Conservation (phyloP, 2,113 vertebrate genomes). For the Neogobius melanostomus region DNA sequence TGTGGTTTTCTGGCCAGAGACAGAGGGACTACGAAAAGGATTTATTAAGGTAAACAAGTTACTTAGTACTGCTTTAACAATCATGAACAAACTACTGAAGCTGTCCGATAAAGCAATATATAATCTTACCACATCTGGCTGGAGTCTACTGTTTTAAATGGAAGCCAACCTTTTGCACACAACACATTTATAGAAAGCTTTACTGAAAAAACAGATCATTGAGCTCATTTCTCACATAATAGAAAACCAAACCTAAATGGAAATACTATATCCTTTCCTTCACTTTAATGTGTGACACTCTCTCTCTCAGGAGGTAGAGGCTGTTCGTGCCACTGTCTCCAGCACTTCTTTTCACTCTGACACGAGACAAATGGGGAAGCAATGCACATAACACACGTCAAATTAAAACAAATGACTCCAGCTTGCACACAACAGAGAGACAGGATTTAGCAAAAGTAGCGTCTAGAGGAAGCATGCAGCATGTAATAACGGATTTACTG, state of each 20-base stretch:
- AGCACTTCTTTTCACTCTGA: neutral
- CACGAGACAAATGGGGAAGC: neutral
- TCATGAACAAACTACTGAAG: no score
- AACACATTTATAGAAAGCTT: no score
- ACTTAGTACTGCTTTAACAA: no score
- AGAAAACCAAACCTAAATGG: neutral
- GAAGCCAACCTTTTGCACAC: no score
- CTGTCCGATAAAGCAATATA: no score
- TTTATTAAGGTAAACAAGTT: no score
- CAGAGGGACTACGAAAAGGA: no score
- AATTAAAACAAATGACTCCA: neutral
- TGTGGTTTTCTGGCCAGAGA: no score
- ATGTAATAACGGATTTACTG: neutral
- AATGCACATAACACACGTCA: neutral
- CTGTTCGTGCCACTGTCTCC: neutral
- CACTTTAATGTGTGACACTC: neutral
- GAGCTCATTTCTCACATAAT: neutral
- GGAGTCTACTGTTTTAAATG: no score
- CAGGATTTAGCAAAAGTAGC: conserved; percentile 1
- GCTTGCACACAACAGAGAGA: neutral
- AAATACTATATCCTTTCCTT: neutral
- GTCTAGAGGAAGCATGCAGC: neutral
- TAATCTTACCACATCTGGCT: no score
- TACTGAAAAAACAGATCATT: neutral
- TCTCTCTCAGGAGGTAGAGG: neutral